Conservation (phyloP, 2,113 vertebrate genomes). For the Planiliza haematocheilus region DNA sequence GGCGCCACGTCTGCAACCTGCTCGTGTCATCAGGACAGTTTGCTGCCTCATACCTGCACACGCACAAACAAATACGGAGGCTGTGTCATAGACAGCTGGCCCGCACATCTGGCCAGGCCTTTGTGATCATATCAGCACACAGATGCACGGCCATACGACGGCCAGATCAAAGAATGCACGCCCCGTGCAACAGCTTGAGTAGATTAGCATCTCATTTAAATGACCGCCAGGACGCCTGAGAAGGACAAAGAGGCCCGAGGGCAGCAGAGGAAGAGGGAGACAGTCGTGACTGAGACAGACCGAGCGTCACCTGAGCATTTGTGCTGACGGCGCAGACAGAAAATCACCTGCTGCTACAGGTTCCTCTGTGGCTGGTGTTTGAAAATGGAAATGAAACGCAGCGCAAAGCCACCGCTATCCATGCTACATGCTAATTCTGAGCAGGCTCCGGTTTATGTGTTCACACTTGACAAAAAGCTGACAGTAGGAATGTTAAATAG, state of each 20-base stretch:
- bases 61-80: slow-evolving; percentile 6
- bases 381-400: neutral
- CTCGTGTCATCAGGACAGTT: slow-evolving; percentile 22
- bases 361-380: neutral
- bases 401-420: too few relatives aligned
- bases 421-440: too few relatives aligned
- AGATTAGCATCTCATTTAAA: slow-evolving; percentile 59
- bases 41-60: slow-evolving; percentile 22
- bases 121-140: slow-evolving; percentile 72
- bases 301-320: neutral
- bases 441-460: too few relatives aligned
- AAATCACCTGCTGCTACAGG: neutral
- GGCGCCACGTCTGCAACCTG: slow-evolving; percentile 29
- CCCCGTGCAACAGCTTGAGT: slow-evolving; percentile 28
- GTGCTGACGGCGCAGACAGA: slow-evolving; percentile 23
- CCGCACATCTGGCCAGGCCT: slow-evolving; percentile 72
- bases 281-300: neutral
- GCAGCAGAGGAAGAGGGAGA: neutral
- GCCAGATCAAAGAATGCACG: slow-evolving; percentile 61
- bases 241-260: slow-evolving; percentile 6
- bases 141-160: slow-evolving; percentile 72
- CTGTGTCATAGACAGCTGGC: slow-evolving; percentile 66
- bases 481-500: too few relatives aligned
- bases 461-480: too few relatives aligned
- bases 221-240: slow-evolving; percentile 15